A percentile compares a stretch with the other conserved stretches of the same genome.
These are phyloP conservation scores for Pantala flavescens DNA, from an alignment of 1,140 invertebrate species.

Conservation along the genomic window DNA sequence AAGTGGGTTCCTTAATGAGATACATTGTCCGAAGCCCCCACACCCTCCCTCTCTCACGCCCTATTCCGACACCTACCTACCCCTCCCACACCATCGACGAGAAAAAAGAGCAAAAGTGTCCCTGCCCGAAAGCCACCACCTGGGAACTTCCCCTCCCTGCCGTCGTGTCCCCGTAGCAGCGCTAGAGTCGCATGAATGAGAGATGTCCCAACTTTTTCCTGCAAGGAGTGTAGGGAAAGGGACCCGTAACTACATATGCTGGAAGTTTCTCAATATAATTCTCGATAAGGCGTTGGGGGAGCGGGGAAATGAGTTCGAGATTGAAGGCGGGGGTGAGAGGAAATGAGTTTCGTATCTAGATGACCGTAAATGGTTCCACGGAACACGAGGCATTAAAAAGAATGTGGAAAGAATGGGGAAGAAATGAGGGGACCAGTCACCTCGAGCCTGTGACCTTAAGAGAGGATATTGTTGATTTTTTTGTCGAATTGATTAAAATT, in stretches of 20 bases:
- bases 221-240: too few species aligned
- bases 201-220: too few species aligned
- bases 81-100: background rate
- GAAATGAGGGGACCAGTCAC: background rate
- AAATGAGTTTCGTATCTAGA: constrained; percentile 6
- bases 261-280: too few species aligned
- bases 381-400: background rate
- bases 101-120: background rate
- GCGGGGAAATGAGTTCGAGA: background rate
- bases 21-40: background rate
- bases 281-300: too few species aligned
- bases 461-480: too few species aligned
- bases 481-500: too few species aligned
- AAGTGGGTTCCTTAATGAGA: background rate
- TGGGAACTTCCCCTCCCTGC: background rate
- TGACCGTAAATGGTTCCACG: background rate
- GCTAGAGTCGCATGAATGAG: too few species aligned
- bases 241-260: too few species aligned
- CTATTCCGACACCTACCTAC: background rate
- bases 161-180: background rate
- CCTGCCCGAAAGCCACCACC: background rate
- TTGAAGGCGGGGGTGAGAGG: background rate
- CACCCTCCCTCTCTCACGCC: background rate
- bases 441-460: too few species aligned
- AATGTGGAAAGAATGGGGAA: background rate